Evolutionary conservation across 2,113 vertebrate species (phyloP).

Genomic region (Plecotus auritus): DNA sequence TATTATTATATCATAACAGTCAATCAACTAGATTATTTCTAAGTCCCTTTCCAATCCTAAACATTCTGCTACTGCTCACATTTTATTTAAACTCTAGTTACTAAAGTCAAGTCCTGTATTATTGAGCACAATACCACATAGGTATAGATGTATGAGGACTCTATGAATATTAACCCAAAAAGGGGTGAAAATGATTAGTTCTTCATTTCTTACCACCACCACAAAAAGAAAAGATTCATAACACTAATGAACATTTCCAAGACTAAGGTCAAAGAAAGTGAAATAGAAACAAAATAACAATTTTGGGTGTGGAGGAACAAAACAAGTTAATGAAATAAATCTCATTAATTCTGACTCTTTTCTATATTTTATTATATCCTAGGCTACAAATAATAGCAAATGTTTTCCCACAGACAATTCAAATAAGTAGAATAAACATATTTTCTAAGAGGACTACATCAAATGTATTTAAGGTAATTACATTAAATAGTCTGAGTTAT

Average conservation of each 20-base stretch:
- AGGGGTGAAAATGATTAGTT: background rate
- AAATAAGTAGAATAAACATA: slow-evolving; percentile 11
- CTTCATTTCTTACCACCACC: background rate
- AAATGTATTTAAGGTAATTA: background rate
- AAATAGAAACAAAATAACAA: slow-evolving; percentile 10
- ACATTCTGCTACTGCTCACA: background rate
- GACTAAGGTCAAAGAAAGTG: slow-evolving; percentile 3
- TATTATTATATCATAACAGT: background rate
- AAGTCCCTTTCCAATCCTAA: background rate
- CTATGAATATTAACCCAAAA: background rate
- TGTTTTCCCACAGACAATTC: background rate
- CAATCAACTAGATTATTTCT: background rate
- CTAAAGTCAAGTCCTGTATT: background rate
- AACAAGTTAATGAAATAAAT: background rate
- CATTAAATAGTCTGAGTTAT: background rate
- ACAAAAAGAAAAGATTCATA: background rate
- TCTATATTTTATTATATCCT: slow-evolving; percentile 2
- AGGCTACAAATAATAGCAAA: background rate
- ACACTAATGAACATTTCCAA: background rate
- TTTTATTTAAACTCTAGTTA: background rate
- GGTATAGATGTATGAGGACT: background rate
- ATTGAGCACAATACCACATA: background rate
- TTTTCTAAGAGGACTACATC: background rate
- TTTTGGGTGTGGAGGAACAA: background rate
- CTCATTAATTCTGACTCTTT: background rate